These are phyloP conservation scores for Ailuropoda melanoleuca DNA, from an alignment of 2,113 vertebrate genomes.

Conservation along the genomic window DNA sequence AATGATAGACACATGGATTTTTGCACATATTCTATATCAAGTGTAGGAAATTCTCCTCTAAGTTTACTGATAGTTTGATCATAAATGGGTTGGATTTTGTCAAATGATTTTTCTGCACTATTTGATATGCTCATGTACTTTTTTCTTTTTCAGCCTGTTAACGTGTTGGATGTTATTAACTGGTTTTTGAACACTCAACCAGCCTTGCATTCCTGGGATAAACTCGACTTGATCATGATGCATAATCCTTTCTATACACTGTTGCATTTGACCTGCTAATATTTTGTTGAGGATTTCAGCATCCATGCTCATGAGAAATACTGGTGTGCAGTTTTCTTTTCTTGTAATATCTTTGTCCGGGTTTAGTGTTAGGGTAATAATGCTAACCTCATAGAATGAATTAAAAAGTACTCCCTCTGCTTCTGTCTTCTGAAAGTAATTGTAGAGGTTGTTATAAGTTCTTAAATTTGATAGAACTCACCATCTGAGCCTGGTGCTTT, in stretches of 20 bases:
- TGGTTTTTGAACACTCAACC: background rate
- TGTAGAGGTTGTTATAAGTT: background rate
- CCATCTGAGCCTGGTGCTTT: background rate
- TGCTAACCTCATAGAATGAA: background rate
- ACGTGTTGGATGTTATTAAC: background rate
- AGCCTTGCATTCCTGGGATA: background rate
- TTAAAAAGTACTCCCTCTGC: background rate
- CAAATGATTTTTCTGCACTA: background rate
- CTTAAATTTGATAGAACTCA: background rate
- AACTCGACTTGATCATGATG: background rate
- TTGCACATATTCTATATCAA: background rate
- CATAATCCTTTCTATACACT: background rate
- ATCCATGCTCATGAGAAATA: background rate
- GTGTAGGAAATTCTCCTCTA: background rate
- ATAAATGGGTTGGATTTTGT: background rate
- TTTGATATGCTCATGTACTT: background rate
- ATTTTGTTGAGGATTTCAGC: background rate
- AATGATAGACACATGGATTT: background rate
- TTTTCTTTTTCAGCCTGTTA: background rate
- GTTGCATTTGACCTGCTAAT: background rate
- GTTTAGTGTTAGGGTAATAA: background rate
- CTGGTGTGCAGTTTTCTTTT: background rate
- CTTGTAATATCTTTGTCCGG: background rate
- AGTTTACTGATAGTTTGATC: background rate
- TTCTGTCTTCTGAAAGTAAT: background rate